Percentiles rank a stretch among this genome's conserved stretches.
Evolutionary conservation across 2,888 invertebrate genomes (phyloP).

Genomic region (Spilosoma lubricipeda): DNA sequence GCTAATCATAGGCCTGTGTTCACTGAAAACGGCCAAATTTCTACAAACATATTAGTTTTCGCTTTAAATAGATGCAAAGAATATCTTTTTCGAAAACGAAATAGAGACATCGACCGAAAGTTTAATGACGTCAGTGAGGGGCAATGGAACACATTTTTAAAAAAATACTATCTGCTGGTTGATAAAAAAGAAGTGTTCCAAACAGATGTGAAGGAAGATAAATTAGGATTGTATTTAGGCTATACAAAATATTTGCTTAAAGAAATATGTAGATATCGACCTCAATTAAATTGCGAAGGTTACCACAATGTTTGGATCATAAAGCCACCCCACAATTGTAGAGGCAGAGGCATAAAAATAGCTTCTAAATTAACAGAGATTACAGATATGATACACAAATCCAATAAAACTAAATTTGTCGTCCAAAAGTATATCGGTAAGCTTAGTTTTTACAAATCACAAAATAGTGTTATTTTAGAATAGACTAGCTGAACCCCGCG

Average conservation of each 20-base stretch:
- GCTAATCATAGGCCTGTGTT: constrained; percentile 77
- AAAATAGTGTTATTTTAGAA: background rate
- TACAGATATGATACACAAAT: constrained; percentile 86
- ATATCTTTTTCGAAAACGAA: constrained; percentile 85
- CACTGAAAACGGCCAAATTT: constrained; percentile 82
- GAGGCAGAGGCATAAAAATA: constrained; percentile 94
- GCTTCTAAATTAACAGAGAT: constrained; percentile 91
- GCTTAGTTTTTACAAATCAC: constrained; percentile 24
- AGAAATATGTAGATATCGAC: constrained; percentile 86
- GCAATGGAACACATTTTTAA: constrained; percentile 90
- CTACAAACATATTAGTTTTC: constrained; percentile 88
- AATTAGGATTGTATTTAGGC: constrained; percentile 68
- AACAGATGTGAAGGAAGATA: constrained; percentile 64
- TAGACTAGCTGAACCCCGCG: no score
- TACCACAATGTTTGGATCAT: constrained; percentile 95
- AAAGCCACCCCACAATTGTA: constrained; percentile 93
- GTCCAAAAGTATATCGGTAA: constrained; percentile 96
- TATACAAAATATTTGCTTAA: constrained; percentile 86
- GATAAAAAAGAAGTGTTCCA: constrained; percentile 85
- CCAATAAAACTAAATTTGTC: constrained; percentile 88
- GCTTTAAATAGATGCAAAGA: constrained; percentile 90
- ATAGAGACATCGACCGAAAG: constrained; percentile 88
- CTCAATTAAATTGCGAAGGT: constrained; percentile 91
- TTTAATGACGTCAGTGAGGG: constrained; percentile 72
- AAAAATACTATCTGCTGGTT: constrained; percentile 88